Conservation (phyloP, 2,888 invertebrate species). For the Drosophila tripunctata region DNA sequence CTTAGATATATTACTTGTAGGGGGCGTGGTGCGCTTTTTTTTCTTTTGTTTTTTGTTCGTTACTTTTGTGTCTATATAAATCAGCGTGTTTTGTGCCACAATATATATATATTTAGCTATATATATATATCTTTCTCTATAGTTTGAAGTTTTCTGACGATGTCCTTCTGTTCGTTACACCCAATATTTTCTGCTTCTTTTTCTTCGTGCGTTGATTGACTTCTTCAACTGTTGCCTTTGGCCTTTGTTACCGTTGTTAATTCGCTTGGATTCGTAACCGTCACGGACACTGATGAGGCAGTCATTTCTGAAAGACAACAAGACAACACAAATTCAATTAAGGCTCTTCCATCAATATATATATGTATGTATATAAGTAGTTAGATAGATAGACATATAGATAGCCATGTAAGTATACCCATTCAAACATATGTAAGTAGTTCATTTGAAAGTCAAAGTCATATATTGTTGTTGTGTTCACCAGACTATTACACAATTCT, state of each 20-base stretch:
- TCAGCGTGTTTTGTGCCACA: constrained; percentile 3
- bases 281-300: constrained; percentile 54
- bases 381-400: too few species aligned
- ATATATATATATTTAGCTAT: neutral
- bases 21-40: neutral
- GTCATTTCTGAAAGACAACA: constrained; percentile 57
- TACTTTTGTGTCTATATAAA: constrained; percentile 16
- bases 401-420: too few species aligned
- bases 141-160: constrained; percentile 9
- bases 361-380: neutral
- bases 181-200: neutral
- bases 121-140: constrained; percentile 8
- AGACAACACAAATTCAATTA: constrained; percentile 19
- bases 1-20: neutral
- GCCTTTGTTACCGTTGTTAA: constrained; percentile 40
- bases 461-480: too few species aligned
- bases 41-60: constrained; percentile 5
- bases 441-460: too few species aligned
- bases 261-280: constrained; percentile 57
- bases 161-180: too few species aligned
- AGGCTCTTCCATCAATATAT: neutral
- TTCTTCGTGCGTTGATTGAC: neutral
- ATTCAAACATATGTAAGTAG: too few species aligned
- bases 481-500: too few species aligned
- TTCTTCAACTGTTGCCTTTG: constrained; percentile 48